A percentile compares a stretch with the other conserved stretches of the same genome.
Evolutionary conservation across 2,888 invertebrate species (phyloP).

Genomic region (Ptilodon capucinus): DNA sequence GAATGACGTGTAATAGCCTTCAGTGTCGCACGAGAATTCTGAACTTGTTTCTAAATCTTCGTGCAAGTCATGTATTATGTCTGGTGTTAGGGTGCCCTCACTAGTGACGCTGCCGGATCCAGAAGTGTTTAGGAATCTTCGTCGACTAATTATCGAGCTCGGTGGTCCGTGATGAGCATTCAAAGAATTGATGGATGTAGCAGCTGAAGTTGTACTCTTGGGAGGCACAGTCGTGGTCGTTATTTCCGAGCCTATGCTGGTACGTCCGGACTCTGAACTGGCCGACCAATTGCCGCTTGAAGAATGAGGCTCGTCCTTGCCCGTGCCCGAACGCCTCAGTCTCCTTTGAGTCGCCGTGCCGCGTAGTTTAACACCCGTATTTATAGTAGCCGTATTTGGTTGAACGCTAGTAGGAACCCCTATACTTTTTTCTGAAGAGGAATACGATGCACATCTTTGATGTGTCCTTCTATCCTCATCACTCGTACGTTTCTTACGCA

Average conservation of each 20-base stretch:
- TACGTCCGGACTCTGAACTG: slow-evolving; percentile 93
- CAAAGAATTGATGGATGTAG: slow-evolving; percentile 87
- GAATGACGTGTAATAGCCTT: slow-evolving; percentile 98
- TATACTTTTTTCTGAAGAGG: slow-evolving; percentile 88
- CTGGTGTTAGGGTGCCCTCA: slow-evolving; percentile 92
- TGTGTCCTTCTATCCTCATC: slow-evolving; percentile 87
- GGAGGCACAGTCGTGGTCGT: slow-evolving; percentile 87
- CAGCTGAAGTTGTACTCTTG: slow-evolving; percentile 86
- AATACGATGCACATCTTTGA: slow-evolving; percentile 90
- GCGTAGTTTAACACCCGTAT: slow-evolving; percentile 87
- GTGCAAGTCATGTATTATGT: slow-evolving; percentile 90
- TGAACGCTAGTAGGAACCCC: slow-evolving; percentile 80
- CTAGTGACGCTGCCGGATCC: slow-evolving; percentile 93
- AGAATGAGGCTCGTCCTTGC: slow-evolving; percentile 92
- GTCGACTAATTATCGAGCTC: slow-evolving; percentile 86
- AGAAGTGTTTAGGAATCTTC: slow-evolving; percentile 87
- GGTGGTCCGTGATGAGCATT: slow-evolving; percentile 85
- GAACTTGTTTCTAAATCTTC: slow-evolving; percentile 95
- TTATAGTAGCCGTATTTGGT: slow-evolving; percentile 79
- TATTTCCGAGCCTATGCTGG: slow-evolving; percentile 93
- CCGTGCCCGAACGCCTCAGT: slow-evolving; percentile 85
- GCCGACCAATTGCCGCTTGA: slow-evolving; percentile 98
- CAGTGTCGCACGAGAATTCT: slow-evolving; percentile 97
- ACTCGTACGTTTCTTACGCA: slow-evolving; percentile 82
- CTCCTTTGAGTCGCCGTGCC: slow-evolving; percentile 88